Evolutionary conservation across 2,113 vertebrate species (phyloP).

Genomic region (Phyllopteryx taeniolatus): DNA sequence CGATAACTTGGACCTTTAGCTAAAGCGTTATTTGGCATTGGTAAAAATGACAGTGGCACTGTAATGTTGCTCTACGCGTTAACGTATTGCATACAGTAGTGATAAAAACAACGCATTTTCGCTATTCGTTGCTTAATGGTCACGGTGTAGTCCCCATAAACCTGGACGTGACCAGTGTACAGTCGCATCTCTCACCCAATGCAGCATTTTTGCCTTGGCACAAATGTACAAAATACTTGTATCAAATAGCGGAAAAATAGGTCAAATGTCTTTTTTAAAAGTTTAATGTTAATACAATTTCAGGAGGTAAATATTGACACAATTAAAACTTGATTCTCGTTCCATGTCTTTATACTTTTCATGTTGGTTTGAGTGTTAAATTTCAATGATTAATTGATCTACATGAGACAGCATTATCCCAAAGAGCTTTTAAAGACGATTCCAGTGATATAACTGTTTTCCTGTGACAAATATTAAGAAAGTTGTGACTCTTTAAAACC

Average conservation of each 20-base stretch:
- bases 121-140: background rate
- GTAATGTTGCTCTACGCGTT: background rate
- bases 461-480: too few relatives aligned
- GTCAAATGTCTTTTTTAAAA: background rate
- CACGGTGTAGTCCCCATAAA: background rate
- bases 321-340: too few relatives aligned
- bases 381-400: too few relatives aligned
- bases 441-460: too few relatives aligned
- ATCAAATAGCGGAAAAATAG: background rate
- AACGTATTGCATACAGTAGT: background rate
- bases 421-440: too few relatives aligned
- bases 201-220: background rate
- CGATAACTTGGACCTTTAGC: constrained; percentile 28
- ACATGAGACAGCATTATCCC: too few relatives aligned
- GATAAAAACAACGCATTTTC: background rate
- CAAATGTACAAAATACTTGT: background rate
- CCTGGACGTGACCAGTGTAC: background rate
- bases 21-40: background rate
- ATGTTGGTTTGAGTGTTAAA: background rate
- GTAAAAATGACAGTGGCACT: too few relatives aligned
- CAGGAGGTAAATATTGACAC: too few relatives aligned
- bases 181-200: background rate
- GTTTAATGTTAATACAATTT: background rate
- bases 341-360: too few relatives aligned
- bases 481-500: too few relatives aligned